Evolutionary conservation across 2,888 invertebrate genomes (phyloP).

Genomic region (Cheilosia urbana): DNA sequence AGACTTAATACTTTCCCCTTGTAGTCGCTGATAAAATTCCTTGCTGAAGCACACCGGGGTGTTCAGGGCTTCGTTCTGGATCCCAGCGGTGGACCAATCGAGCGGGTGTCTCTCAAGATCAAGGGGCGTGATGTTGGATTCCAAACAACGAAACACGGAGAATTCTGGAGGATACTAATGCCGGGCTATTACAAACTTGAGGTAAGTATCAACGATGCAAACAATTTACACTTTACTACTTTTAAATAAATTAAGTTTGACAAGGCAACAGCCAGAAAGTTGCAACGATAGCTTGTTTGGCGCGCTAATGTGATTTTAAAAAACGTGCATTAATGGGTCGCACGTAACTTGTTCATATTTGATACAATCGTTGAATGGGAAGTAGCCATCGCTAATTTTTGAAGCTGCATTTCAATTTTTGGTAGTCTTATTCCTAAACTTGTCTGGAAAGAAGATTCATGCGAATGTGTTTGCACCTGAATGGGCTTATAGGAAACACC

Average conservation of each 20-base stretch:
- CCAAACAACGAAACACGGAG: constrained; percentile 94
- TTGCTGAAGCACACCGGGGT: constrained; percentile 94
- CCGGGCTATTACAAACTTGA: constrained; percentile 94
- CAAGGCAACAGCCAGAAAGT: too few relatives aligned
- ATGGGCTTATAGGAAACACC: too few relatives aligned
- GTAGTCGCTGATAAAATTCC: constrained; percentile 92
- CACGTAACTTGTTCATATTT: too few relatives aligned
- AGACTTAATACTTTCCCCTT: constrained; percentile 73
- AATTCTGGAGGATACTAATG: constrained; percentile 96
- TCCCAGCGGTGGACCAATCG: constrained; percentile 90
- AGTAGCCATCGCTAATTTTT: too few relatives aligned
- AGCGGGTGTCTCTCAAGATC: constrained; percentile 91
- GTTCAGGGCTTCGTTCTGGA: constrained; percentile 94
- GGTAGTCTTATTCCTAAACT: too few relatives aligned
- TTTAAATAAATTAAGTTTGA: neutral
- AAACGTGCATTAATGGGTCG: too few relatives aligned
- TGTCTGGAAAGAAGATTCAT: too few relatives aligned
- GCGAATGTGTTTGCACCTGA: too few relatives aligned
- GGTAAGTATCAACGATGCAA: constrained; percentile 84
- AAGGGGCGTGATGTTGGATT: constrained; percentile 93
- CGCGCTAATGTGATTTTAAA: too few relatives aligned
- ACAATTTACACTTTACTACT: neutral
- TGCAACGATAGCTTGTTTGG: too few relatives aligned
- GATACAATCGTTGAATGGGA: too few relatives aligned
- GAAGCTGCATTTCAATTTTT: too few relatives aligned